Evolutionary conservation across 2,888 invertebrate genomes (phyloP), one percentile per base, ranked within the genome.

Genomic region (Scotopteryx bipunctaria): DNA sequence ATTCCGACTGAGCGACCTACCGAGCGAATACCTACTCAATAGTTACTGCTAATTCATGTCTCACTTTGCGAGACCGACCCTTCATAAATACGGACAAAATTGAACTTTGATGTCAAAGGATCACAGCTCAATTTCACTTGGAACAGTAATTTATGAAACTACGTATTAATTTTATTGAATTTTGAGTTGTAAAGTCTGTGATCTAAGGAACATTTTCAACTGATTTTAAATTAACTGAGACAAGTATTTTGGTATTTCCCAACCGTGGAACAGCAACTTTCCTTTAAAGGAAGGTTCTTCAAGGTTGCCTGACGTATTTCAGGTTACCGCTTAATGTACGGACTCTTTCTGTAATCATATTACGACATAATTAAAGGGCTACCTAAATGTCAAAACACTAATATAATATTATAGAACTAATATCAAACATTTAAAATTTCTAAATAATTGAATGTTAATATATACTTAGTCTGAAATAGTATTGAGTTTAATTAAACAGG

Each of bases 241-340:
- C n/a, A n/a, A n/a, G n/a, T n/a, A n/a, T 43, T 32, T 25, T 8
- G 25, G 37, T 33, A 46, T 57, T 54, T 48, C 45, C 23, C 48
- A 54, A 59, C 17, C 45, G 53, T 50, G 51, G 50, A 51, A 32
- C 25, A 46, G 45, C 36, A 5, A 35, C 57, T 61, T 61, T 58
- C 59, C 59, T 44, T 55, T 53, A 51, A 58, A 53, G 54, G 58
- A 45, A 25, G 44, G 19, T n/a, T 17, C 11, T 35, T 51, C 58
- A 61, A 61, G 61, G 61, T 50, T 52, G 44, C 31, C 8, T 40
- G 19, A 50, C 47, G 55, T 56, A 57, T 66, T 59, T 57, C 27
- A 36, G 55, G 50, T 46, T 42, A 53, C 32, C 13, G 27, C 11
- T 27, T 11, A 36, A 27, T 23, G 38, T 33, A 25, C 8, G 21